A percentile compares a stretch with the other conserved stretches of the same genome.
phyloP scores from a whole-genome alignment of 2,113 vertebrate species.

The Charadrius vociferus region DNA sequence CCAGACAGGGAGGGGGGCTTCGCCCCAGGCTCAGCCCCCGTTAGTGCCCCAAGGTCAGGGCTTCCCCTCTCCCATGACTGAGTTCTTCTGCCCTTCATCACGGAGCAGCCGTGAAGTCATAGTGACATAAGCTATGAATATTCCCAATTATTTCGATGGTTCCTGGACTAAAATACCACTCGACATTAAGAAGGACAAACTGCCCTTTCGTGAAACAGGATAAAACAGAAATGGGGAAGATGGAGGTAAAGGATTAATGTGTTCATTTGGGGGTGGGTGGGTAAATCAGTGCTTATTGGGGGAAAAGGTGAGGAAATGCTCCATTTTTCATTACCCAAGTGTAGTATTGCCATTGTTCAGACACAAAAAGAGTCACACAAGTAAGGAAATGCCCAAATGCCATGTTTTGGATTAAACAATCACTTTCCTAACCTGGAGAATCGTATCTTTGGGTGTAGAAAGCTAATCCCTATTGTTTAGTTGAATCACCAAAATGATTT shows the following conservation, averaged over 20 bases:
- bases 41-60: not conserved
- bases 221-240: not conserved
- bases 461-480: not conserved
- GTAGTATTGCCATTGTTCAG: not conserved
- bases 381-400: not conserved
- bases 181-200: not conserved
- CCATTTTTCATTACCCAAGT: not conserved
- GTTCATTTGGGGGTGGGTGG: not conserved
- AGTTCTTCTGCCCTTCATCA: not conserved
- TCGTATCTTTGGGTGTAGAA: not conserved
- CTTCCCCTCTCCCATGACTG: not conserved
- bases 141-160: not conserved
- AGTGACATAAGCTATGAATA: not conserved
- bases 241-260: not conserved
- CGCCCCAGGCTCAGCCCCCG: not conserved
- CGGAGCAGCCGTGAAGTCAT: not conserved
- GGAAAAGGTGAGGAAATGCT: not conserved
- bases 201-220: not conserved
- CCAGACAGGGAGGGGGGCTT: not conserved
- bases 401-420: not conserved
- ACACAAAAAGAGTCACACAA: not conserved
- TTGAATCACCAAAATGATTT: not conserved
- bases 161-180: not conserved
- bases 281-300: not conserved
- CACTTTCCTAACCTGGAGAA: not conserved